Evolutionary conservation across 2,888 invertebrate genomes (phyloP), one percentile per base, ranked within the genome.

Genomic region (Oxytorus armatus): DNA sequence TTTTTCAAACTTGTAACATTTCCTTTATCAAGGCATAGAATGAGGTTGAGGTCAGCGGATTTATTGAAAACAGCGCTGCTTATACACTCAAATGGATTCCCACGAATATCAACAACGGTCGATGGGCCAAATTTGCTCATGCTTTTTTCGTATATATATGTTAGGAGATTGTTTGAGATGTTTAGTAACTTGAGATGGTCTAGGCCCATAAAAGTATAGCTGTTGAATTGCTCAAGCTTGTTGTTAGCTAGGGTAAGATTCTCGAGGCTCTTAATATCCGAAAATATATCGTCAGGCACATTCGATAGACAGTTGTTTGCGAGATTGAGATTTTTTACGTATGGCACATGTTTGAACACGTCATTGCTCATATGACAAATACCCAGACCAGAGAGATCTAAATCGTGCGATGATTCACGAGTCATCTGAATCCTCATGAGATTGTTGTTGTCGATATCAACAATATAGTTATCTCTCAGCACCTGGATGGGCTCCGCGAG

Each of bases 251-350:
- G 78, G 84, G 1, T n/a, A n/a, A 88, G 51, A 1, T 47, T 53
- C 33, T 80, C 83, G 3, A 88, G 72, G 2, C 68, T 77, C 3
- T 83, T 85, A 14, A 88, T 73, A 42, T 87, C 85, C 0, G 86
- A 83, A 69, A 88, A 88, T 0, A 87, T 57, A 57, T 83, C 83
- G 3, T 84, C 77, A 5, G 85, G 87, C 0, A 88, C 68, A 3
- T 61, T 72, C 3, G 57, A 65, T 4, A 88, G 33, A 0, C 69
- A 73, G 49, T 88, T 88, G 29, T 83, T 81, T 3, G 83, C 70
- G 4, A 88, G 44, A 36, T 70, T 77, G 1, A 88, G 63, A 1
- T 61, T 81, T 16, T 83, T 83, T 3, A 86, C 44, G 5, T 80
- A 47, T 0, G 63, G 11, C 0, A 87, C 53, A 44, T 11, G 11